Evolutionary conservation across 2,888 invertebrate genomes (phyloP).

Genomic region (Drosophila fungiperda): DNA sequence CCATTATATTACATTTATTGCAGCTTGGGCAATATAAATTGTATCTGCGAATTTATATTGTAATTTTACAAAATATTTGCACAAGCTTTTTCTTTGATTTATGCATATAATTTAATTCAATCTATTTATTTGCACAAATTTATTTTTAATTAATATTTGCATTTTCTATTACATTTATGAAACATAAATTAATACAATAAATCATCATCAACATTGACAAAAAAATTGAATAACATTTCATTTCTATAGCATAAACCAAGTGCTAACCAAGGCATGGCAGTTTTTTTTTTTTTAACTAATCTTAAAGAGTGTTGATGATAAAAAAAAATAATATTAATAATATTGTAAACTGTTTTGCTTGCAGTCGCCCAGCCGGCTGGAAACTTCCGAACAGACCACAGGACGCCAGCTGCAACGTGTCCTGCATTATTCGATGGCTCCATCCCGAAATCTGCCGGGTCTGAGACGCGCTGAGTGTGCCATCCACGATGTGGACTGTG

Average conservation of each 20-base stretch:
- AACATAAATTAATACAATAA: neutral
- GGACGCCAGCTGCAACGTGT: conserved; percentile 85
- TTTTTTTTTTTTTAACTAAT: neutral
- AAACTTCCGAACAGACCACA: conserved; percentile 84
- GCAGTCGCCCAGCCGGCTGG: conserved; percentile 84
- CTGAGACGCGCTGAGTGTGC: conserved; percentile 84
- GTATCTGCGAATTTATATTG: neutral
- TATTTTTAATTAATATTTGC: neutral
- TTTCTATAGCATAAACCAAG: neutral
- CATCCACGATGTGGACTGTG: conserved; percentile 88
- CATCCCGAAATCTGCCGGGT: conserved; percentile 83
- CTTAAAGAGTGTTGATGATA: neutral
- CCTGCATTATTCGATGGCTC: conserved; percentile 85
- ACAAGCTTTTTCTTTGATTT: neutral
- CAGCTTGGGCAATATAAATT: neutral
- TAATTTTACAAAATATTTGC: neutral
- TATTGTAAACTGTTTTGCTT: conserved; percentile 21
- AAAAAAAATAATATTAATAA: neutral
- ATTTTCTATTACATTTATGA: neutral
- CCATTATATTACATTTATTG: neutral
- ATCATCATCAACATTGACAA: neutral
- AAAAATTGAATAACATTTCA: neutral
- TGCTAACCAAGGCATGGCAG: neutral
- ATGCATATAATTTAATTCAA: neutral
- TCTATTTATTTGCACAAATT: neutral